Percentiles rank a stretch among this genome's conserved stretches.
Conservation (phyloP, 2,797 vertebrate species). For the Epinephelus awoara region DNA sequence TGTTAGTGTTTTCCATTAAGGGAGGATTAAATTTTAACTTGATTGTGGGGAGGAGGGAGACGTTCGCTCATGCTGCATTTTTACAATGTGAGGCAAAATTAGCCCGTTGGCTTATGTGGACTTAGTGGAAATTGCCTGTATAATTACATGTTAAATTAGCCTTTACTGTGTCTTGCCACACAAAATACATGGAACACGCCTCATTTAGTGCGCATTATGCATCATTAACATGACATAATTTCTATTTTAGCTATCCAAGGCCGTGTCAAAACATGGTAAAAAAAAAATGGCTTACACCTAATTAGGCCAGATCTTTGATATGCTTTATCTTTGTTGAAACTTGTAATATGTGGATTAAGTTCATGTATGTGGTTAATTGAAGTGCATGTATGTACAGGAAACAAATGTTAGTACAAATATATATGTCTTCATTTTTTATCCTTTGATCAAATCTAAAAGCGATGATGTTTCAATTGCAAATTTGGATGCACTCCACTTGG, state of each 20-base stretch:
- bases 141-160: conserved; percentile 75
- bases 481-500: neutral
- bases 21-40: conserved; percentile 65
- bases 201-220: conserved; percentile 67
- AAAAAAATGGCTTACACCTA: conserved; percentile 39
- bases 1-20: conserved; percentile 71
- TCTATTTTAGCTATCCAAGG: conserved; percentile 43
- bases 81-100: conserved; percentile 60
- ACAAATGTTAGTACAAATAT: neutral
- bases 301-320: conserved; percentile 26
- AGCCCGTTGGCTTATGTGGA: conserved; percentile 61
- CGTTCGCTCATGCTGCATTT: conserved; percentile 67
- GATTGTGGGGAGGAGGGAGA: conserved; percentile 60
- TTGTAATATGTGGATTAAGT: conserved; percentile 22
- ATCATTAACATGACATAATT: conserved; percentile 67
- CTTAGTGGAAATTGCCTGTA: conserved; percentile 69
- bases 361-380: conserved; percentile 8
- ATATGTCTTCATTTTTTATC: too few species aligned
- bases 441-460: neutral
- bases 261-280: conserved; percentile 37
- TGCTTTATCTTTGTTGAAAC: conserved; percentile 31
- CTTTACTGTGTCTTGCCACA: conserved; percentile 58
- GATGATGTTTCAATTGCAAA: neutral
- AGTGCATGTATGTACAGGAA: neutral
- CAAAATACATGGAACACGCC: conserved; percentile 61